Evolutionary conservation across 2,888 invertebrate genomes (phyloP), one percentile per base, ranked within the genome.

Genomic region (Acleris emargana): DNA sequence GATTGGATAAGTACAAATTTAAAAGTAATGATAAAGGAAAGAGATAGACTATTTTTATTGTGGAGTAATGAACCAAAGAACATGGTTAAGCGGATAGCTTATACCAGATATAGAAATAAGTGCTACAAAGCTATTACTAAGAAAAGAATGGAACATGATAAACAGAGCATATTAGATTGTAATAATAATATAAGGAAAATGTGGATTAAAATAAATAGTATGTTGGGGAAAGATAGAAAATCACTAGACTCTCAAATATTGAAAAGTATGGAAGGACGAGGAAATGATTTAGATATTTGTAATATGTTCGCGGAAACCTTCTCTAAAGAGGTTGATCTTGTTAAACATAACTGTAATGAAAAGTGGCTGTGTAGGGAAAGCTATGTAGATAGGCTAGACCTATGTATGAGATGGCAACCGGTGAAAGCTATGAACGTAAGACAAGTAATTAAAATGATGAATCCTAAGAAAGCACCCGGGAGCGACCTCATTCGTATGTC

Each of bases 21-120:
- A 18, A 47, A 47, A 47, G 1, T 17, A 17, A 17, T 17, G n/a
- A 47, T 47, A n/a, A 47, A 47, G 7, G 47, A 47, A 17, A 47
- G 47, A 18, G 47, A 47, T 47, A 47, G n/a, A n/a, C n/a, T 47
- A 47, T 47, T n/a, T 17, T n/a, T n/a, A n/a, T 1, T 62, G 54
- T 71, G 69, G 69, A 38, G 60, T 43, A 67, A 67, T 45, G 69
- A 69, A 1, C 67, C 68, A 18, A 68, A 68, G 28, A 71, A 71
- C 60, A 71, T 70, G 70, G 0, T 69, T 18, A 70, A 70, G 22
- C 42, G 70, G 20, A 22, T 68, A 38, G 49, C 18, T n/a, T 71
- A 68, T 63, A 71, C 71, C 47, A 71, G 25, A 53, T 69, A 67
- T 25, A 62, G 69, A 51, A 66, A 69, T 28, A 69, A 54, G 45